Conservation (phyloP, 2,888 invertebrate genomes). For the Strigamia transsilvanica region DNA sequence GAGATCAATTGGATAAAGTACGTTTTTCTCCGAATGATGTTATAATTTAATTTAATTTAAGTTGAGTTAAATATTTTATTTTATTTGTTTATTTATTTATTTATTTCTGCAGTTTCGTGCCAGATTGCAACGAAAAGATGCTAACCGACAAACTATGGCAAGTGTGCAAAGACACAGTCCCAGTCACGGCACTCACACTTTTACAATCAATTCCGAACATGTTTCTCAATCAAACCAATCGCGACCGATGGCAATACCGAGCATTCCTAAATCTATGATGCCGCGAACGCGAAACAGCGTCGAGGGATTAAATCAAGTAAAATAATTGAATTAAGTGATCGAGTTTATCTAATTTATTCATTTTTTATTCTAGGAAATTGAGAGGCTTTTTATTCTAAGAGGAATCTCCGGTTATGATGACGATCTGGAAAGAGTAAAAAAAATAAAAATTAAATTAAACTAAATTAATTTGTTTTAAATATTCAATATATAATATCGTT, state of each 20-base stretch:
- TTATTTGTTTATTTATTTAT: background rate
- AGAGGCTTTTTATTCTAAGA: conserved; percentile 74
- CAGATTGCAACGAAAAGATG: conserved; percentile 50
- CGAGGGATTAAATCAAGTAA: conserved; percentile 82
- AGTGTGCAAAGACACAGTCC: conserved; percentile 64
- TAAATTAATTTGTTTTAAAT: conserved; percentile 25
- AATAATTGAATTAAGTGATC: conserved; percentile 4
- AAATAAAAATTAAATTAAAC: background rate
- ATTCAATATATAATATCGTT: conserved; percentile 39
- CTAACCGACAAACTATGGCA: background rate
- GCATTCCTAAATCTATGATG: conserved; percentile 70
- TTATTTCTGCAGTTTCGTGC: conserved; percentile 48
- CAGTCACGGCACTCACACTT: conserved; percentile 69
- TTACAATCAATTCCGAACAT: conserved; percentile 60
- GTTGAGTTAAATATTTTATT: background rate
- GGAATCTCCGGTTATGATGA: conserved; percentile 64
- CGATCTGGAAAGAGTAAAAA: conserved; percentile 71
- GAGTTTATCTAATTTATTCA: conserved; percentile 39
- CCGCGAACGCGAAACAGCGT: conserved; percentile 82
- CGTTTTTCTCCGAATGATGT: background rate
- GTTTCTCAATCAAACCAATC: conserved; percentile 60
- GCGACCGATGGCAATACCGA: conserved; percentile 69
- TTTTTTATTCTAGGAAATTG: conserved; percentile 70
- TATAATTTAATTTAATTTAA: background rate
- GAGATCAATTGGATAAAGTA: conserved; percentile 70